Evolutionary conservation across 1,140 invertebrate genomes (phyloP).

Genomic region (Listronotus oregonensis): DNA sequence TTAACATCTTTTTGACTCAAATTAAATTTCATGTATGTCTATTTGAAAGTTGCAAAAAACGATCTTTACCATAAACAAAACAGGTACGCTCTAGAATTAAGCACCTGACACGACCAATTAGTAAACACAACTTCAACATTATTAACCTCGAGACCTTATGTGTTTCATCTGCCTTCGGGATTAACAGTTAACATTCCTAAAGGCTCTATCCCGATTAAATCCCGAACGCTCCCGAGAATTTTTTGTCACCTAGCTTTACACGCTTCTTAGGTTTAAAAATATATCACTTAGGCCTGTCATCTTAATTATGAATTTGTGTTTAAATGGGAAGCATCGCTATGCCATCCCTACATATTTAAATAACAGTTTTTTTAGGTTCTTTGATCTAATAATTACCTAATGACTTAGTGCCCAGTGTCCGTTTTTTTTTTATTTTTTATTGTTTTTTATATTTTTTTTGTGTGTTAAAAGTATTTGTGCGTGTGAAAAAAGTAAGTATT

Average conservation of each 20-base stretch:
- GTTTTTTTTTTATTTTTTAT: slow-evolving; percentile 24
- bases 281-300: slow-evolving; percentile 41
- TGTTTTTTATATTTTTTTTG: slow-evolving; percentile 19
- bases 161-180: background rate
- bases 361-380: slow-evolving; percentile 1
- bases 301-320: slow-evolving; percentile 42
- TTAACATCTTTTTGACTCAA: no score
- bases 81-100: no score
- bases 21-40: no score
- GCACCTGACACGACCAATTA: background rate
- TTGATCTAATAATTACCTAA: background rate
- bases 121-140: background rate
- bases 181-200: background rate
- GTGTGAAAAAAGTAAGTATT: slow-evolving; percentile 9
- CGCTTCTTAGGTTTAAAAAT: slow-evolving; percentile 37
- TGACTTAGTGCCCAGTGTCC: slow-evolving; percentile 8
- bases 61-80: no score
- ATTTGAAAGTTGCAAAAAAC: no score
- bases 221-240: slow-evolving; percentile 29
- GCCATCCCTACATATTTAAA: background rate
- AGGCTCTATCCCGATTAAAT: slow-evolving; percentile 7
- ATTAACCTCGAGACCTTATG: background rate
- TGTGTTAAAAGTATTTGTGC: slow-evolving; percentile 5
- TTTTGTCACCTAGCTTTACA: slow-evolving; percentile 23
- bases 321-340: slow-evolving; percentile 33